Conservation (phyloP, 2,113 vertebrate genomes). For the Pica pica region DNA sequence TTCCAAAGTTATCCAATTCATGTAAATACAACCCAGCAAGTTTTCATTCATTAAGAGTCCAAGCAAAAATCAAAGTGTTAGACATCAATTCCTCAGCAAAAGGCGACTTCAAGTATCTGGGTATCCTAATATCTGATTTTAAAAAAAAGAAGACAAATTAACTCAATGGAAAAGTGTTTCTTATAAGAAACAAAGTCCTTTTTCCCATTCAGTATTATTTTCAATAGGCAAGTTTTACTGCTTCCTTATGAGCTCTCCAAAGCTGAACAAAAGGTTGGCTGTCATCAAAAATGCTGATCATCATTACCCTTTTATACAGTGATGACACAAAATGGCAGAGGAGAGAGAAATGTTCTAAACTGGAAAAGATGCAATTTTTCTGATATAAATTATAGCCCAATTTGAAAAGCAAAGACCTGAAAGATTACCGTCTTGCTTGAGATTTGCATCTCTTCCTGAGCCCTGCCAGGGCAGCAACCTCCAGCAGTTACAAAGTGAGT, state of each 20-base stretch:
- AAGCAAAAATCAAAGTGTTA: constrained; percentile 43
- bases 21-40: background rate
- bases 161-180: background rate
- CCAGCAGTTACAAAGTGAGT: background rate
- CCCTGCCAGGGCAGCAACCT: background rate
- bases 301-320: background rate
- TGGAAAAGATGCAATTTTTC: background rate
- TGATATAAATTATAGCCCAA: background rate
- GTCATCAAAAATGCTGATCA: background rate
- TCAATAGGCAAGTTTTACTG: background rate
- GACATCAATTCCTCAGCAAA: constrained; percentile 23
- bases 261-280: background rate
- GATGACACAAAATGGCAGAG: background rate
- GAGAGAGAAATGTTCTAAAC: background rate
- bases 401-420: background rate
- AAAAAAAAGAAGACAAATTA: background rate
- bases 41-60: background rate
- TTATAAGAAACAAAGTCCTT: background rate
- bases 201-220: background rate
- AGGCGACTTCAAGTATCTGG: background rate
- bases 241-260: background rate
- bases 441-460: background rate
- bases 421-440: background rate
- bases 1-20: background rate
- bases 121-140: background rate